Evolutionary conservation across 2,113 vertebrate species (phyloP).

Genomic region (Aldabrachelys gigantea): DNA sequence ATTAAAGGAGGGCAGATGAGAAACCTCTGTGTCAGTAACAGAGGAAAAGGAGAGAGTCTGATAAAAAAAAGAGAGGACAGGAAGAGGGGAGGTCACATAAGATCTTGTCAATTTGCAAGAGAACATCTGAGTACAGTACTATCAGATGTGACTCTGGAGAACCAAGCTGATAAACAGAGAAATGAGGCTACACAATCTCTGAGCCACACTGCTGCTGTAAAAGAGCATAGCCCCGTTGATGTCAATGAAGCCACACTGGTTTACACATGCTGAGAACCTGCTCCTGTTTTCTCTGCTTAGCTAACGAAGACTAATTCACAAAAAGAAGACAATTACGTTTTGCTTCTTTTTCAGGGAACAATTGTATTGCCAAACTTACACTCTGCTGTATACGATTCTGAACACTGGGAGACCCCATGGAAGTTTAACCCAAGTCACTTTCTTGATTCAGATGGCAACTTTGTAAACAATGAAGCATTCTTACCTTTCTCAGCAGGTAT

Average conservation of each 20-base stretch:
- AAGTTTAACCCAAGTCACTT: constrained; percentile 75
- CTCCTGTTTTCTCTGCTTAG: not conserved
- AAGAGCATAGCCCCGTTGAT: not conserved
- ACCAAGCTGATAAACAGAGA: not conserved
- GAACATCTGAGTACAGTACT: not conserved
- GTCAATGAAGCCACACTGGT: not conserved
- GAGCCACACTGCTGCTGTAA: not conserved
- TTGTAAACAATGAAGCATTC: constrained; percentile 72
- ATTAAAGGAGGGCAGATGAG: too few species aligned
- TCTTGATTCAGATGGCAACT: constrained; percentile 72
- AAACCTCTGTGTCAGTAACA: not conserved
- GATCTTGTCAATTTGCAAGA: not conserved
- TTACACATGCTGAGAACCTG: not conserved
- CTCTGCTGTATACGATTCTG: constrained; percentile 62
- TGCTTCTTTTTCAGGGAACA: constrained; percentile 61
- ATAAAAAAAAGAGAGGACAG: not conserved
- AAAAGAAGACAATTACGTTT: not conserved
- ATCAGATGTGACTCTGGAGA: not conserved
- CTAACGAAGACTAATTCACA: not conserved
- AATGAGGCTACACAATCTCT: not conserved
- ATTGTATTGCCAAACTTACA: constrained; percentile 69
- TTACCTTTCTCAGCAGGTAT: constrained; percentile 78
- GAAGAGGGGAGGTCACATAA: rapidly evolving
- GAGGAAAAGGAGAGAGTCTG: not conserved
- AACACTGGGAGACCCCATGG: constrained; percentile 66